phyloP scores from a whole-genome alignment of 2,888 invertebrate genomes.

The Drosophila longiperda region DNA sequence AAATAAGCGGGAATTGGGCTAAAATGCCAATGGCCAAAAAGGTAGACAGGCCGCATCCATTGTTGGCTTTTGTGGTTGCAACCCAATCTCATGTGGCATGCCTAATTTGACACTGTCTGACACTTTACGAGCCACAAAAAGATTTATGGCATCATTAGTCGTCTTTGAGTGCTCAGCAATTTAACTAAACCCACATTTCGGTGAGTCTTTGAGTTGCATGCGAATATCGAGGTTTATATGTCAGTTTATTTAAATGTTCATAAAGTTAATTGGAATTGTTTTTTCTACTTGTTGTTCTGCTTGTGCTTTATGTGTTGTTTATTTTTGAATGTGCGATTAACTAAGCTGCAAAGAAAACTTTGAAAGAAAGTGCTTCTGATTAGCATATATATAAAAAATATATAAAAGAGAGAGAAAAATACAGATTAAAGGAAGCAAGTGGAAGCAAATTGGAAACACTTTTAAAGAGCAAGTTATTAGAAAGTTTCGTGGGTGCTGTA shows the following conservation, averaged over 20 bases:
- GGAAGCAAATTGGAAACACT: conserved; percentile 3
- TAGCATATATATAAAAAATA: conserved; percentile 22
- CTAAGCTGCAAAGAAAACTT: conserved; percentile 7
- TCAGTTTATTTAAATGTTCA: conserved; percentile 63
- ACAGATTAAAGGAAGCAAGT: conserved; percentile 24
- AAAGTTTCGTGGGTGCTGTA: conserved; percentile 17
- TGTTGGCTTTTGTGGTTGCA: conserved; percentile 20
- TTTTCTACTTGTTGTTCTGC: conserved; percentile 13
- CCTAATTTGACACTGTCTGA: conserved; percentile 67
- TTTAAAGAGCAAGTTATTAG: conserved; percentile 14
- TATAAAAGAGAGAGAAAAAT: background rate
- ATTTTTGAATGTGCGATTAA: conserved; percentile 10
- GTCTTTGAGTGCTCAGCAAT: conserved; percentile 37
- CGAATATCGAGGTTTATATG: conserved; percentile 69
- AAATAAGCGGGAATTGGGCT: conserved; percentile 45
- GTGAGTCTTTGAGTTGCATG: conserved; percentile 45
- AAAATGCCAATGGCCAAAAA: conserved; percentile 51
- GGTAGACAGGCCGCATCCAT: conserved; percentile 10
- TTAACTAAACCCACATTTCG: conserved; percentile 59
- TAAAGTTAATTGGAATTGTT: conserved; percentile 60
- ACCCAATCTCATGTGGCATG: conserved; percentile 36
- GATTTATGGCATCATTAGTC: conserved; percentile 70
- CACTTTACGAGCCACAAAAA: conserved; percentile 52
- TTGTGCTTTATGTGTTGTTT: conserved; percentile 5
- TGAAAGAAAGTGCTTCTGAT: conserved; percentile 27